phyloP scores from a whole-genome alignment of 1,140 invertebrate species.

The Ips typographus region DNA sequence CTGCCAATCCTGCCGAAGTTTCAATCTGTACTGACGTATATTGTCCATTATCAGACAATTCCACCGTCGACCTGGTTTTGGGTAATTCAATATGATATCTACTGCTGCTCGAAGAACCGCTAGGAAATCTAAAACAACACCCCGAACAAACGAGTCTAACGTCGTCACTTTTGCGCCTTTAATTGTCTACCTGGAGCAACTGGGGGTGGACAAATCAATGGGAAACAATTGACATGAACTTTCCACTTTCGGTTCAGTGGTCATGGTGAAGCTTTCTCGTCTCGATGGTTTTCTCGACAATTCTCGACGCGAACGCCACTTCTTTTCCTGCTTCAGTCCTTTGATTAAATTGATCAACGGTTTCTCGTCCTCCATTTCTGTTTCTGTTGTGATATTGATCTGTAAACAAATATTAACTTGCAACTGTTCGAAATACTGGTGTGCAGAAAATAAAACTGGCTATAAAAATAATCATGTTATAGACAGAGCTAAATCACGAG shows the following conservation, averaged over 20 bases:
- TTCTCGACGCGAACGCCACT: slow-evolving; percentile 8
- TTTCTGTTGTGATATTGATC: slow-evolving; percentile 24
- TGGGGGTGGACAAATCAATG: slow-evolving; percentile 20
- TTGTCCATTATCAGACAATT: slow-evolving; percentile 19
- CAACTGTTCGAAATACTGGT: not conserved
- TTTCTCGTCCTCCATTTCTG: slow-evolving; percentile 26
- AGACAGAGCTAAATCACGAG: not conserved
- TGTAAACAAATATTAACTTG: slow-evolving; percentile 7
- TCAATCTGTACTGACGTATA: slow-evolving; percentile 27
- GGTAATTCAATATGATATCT: slow-evolving; percentile 21
- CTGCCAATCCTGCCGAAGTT: slow-evolving; percentile 12
- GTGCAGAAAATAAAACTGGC: not conserved
- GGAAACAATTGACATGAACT: slow-evolving; percentile 16
- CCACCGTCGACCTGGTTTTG: slow-evolving; percentile 24
- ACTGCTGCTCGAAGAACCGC: slow-evolving; percentile 8
- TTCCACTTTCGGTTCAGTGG: slow-evolving; percentile 9
- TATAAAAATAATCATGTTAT: no score
- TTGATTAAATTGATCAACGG: slow-evolving; percentile 29
- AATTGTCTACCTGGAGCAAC: slow-evolving; percentile 22
- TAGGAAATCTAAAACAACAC: slow-evolving; percentile 14
- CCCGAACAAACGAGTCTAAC: not conserved
- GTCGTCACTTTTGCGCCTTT: not conserved
- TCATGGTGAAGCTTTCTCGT: not conserved
- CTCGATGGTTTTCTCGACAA: not conserved
- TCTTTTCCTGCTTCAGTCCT: slow-evolving; percentile 14